These are phyloP conservation scores for Napeogenes sylphis DNA, from an alignment of 2,888 invertebrate genomes.

Conservation along the genomic window DNA sequence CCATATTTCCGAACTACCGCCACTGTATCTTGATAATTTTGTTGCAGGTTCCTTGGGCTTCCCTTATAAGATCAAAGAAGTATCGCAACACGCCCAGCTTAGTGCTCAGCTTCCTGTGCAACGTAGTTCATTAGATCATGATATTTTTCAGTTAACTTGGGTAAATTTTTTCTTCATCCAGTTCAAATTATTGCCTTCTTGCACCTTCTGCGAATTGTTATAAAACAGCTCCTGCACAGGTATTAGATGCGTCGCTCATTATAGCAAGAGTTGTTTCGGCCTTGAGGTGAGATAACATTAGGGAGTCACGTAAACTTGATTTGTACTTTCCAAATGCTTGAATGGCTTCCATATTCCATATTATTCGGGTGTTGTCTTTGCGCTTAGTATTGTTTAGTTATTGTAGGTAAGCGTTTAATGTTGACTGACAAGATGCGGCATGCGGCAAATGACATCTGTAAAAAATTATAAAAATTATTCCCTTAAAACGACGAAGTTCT, in stretches of 20 bases:
- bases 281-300: conserved; percentile 13
- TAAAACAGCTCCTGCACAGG: conserved; percentile 41
- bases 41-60: no score
- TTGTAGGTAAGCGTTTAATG: conserved; percentile 19
- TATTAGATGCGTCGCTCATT: conserved; percentile 40
- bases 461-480: conserved; percentile 13
- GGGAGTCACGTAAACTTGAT: conserved; percentile 19
- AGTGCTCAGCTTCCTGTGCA: no score
- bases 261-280: conserved; percentile 20
- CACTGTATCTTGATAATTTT: no score
- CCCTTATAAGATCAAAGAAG: no score
- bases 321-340: conserved; percentile 28
- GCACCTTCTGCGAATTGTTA: conserved; percentile 30
- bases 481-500: conserved; percentile 10
- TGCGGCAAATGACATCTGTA: conserved; percentile 16
- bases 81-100: no score
- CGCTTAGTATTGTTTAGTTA: conserved; percentile 17
- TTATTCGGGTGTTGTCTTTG: conserved; percentile 26
- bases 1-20: no score
- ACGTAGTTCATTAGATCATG: no score
- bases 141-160: no score
- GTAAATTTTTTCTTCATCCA: no score
- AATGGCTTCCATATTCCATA: conserved; percentile 19
- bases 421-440: conserved; percentile 9
- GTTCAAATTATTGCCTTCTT: no score